Conservation (phyloP, 2,113 vertebrate genomes). For the Cyanistes caeruleus region DNA sequence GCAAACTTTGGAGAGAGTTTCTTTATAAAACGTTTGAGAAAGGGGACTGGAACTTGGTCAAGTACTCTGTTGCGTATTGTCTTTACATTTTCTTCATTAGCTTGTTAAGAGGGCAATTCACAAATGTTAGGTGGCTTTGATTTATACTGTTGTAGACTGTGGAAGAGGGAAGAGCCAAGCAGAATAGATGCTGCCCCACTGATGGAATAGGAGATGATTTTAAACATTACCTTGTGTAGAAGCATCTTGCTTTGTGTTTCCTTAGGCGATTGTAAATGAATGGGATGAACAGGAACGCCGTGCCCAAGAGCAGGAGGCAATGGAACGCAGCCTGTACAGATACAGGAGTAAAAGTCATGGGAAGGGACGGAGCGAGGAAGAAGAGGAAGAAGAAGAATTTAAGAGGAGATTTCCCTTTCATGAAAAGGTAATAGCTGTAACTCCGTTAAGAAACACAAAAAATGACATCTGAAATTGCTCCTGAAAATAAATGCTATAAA, state of each 20-base stretch:
- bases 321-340: conserved; percentile 85
- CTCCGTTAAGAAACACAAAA: neutral
- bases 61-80: neutral
- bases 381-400: conserved; percentile 91
- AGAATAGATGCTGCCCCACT: neutral
- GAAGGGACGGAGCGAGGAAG: conserved; percentile 80
- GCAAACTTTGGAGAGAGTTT: neutral
- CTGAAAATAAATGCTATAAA: neutral
- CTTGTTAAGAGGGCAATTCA: neutral
- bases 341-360: conserved; percentile 80
- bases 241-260: conserved; percentile 44
- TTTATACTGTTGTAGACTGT: neutral
- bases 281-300: conserved; percentile 91
- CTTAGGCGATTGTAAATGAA: conserved; percentile 85
- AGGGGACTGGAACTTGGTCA: neutral
- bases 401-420: conserved; percentile 85
- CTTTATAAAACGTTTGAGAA: neutral
- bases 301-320: conserved; percentile 79
- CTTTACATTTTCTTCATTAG: neutral
- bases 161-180: neutral
- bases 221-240: neutral
- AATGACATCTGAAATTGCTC: neutral
- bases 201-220: neutral
- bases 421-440: conserved; percentile 75
- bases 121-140: neutral